Conservation (phyloP, 1,140 invertebrate species). For the Thaumetopoea pityocampa region DNA sequence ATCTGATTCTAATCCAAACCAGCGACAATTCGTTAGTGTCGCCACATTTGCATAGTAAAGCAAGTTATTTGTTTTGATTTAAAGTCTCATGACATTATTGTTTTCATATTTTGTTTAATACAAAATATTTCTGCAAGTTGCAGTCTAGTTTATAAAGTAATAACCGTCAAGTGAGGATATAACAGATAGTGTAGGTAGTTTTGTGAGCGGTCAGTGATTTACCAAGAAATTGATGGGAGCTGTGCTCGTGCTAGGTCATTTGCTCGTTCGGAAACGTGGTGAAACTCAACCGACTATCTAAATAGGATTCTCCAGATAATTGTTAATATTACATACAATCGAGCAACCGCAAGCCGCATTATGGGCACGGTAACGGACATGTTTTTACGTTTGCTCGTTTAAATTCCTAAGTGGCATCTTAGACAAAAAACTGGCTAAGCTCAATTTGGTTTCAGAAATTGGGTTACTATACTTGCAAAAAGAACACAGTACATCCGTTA, state of each 20-base stretch:
- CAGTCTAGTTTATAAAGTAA: conserved; percentile 5
- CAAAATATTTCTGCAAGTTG: too few relatives aligned
- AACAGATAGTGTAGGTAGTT: conserved; percentile 11
- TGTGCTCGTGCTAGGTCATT: conserved; percentile 25
- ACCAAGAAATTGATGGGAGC: conserved; percentile 28
- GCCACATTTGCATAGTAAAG: conserved; percentile 23
- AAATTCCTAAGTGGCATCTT: conserved; percentile 27
- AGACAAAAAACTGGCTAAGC: conserved; percentile 35
- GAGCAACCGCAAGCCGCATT: conserved; percentile 33
- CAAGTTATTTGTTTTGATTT: conserved; percentile 15
- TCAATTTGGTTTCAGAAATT: conserved; percentile 29
- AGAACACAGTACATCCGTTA: conserved; percentile 22
- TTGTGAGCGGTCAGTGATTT: conserved; percentile 20
- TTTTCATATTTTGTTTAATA: conserved; percentile 11
- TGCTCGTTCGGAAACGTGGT: conserved; percentile 11
- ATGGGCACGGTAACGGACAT: conserved; percentile 34
- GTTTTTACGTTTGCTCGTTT: conserved; percentile 39
- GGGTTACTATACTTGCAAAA: conserved; percentile 21
- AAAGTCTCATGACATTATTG: conserved; percentile 8
- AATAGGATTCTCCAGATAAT: conserved; percentile 26
- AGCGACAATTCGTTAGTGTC: conserved; percentile 22
- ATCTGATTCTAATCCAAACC: conserved; percentile 29
- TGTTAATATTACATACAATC: conserved; percentile 33
- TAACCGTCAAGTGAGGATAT: conserved; percentile 9
- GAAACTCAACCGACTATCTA: conserved; percentile 11